Evolutionary conservation across 2,888 invertebrate genomes (phyloP).

Genomic region (Reticulitermes lucifugus): DNA sequence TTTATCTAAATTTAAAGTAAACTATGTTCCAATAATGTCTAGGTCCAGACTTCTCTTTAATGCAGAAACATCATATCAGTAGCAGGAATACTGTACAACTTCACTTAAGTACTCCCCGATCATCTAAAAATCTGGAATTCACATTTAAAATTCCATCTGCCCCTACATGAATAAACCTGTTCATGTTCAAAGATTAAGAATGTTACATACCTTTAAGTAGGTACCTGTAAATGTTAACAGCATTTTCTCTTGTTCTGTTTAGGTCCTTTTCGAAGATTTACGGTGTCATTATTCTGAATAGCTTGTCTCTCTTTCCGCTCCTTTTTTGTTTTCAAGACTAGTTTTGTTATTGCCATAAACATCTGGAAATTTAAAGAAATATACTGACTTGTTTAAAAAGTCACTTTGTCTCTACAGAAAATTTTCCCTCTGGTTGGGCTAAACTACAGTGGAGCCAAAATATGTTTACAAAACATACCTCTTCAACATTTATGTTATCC

Average conservation of each 20-base stretch:
- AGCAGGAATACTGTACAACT: too few relatives aligned
- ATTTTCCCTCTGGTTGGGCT: too few relatives aligned
- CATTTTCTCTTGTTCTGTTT: conserved; percentile 59
- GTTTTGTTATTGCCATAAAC: conserved; percentile 79
- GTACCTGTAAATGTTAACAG: conserved; percentile 56
- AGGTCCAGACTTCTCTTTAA: too few relatives aligned
- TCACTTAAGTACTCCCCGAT: too few relatives aligned
- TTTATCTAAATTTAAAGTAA: too few relatives aligned
- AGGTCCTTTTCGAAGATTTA: conserved; percentile 73
- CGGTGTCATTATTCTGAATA: conserved; percentile 74
- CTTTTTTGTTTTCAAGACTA: conserved; percentile 88
- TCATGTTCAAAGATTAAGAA: not conserved
- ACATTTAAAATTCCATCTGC: too few relatives aligned
- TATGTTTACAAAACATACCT: conserved; percentile 71
- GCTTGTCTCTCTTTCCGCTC: conserved; percentile 82
- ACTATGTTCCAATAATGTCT: too few relatives aligned
- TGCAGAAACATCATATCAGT: too few relatives aligned
- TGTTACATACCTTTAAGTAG: not conserved
- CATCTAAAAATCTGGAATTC: too few relatives aligned
- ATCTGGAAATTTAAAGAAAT: conserved; percentile 65
- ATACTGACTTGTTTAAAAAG: not conserved
- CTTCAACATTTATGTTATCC: conserved; percentile 98
- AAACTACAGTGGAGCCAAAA: too few relatives aligned
- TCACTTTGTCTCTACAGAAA: too few relatives aligned
- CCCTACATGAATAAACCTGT: too few relatives aligned